A percentile compares a stretch with the other conserved stretches of the same genome.
phyloP scores from a whole-genome alignment of 2,888 invertebrate genomes.

The Blastobasis adustella region DNA sequence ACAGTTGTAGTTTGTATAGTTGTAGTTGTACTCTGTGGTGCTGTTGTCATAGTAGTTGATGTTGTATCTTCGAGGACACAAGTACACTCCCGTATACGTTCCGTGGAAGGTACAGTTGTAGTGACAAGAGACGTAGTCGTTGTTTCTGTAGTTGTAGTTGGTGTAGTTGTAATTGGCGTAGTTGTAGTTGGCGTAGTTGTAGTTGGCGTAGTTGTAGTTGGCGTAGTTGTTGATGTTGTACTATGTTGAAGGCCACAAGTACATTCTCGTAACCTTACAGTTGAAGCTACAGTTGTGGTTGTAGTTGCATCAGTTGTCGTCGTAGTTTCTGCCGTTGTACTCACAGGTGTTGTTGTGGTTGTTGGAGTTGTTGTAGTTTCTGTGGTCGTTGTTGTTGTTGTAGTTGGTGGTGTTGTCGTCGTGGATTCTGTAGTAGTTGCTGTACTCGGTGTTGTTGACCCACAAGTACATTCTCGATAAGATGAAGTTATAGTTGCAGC shows the following conservation, averaged over 20 bases:
- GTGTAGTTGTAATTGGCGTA: slow-evolving; percentile 5
- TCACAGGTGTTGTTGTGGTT: not conserved
- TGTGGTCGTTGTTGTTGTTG: slow-evolving; percentile 5
- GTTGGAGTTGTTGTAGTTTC: slow-evolving; percentile 4
- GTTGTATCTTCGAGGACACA: not conserved
- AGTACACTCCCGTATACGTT: no score
- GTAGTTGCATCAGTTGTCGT: slow-evolving; percentile 5
- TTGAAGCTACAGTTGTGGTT: not conserved
- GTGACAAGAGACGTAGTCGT: not conserved
- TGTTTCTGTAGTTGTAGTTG: slow-evolving; percentile 5
- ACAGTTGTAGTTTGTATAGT: not conserved
- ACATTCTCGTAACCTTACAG: no score
- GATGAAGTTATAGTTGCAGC: not conserved
- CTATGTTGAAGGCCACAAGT: no score
- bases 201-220: not conserved
- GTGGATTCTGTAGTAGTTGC: slow-evolving; percentile 3
- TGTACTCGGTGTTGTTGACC: slow-evolving; percentile 3
- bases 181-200: slow-evolving; percentile 3
- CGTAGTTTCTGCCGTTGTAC: not conserved
- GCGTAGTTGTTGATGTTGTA: slow-evolving; percentile 6
- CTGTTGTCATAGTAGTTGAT: not conserved
- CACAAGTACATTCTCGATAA: slow-evolving; percentile 2
- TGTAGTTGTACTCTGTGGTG: not conserved
- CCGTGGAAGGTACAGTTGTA: slow-evolving; percentile 1
- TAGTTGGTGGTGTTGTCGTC: slow-evolving; percentile 2